Evolutionary conservation across 2,113 vertebrate genomes (phyloP).

Genomic region (Pandion haliaetus): DNA sequence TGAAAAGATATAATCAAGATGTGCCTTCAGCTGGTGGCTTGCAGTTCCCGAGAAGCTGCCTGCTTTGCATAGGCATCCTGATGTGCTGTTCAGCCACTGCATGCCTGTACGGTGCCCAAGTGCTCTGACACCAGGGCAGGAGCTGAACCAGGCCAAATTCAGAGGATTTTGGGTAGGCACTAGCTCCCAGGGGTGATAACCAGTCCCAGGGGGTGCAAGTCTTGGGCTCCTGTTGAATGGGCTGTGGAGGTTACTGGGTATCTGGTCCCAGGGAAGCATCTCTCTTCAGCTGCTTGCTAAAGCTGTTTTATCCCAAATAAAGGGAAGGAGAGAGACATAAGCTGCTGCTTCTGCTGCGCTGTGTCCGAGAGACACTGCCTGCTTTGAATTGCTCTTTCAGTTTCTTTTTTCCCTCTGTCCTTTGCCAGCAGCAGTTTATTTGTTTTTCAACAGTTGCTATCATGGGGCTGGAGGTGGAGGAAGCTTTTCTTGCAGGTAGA

Average conservation of each 20-base stretch:
- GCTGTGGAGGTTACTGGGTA: neutral
- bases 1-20: conserved; percentile 36
- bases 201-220: neutral
- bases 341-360: neutral
- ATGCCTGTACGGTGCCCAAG: rapidly evolving
- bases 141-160: neutral
- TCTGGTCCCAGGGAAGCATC: neutral
- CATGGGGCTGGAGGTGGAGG: neutral
- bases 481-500: neutral
- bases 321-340: neutral
- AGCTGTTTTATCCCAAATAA: neutral
- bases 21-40: neutral
- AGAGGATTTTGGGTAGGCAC: neutral
- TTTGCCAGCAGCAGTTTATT: neutral
- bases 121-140: neutral
- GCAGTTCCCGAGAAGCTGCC: neutral
- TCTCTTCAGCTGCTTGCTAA: neutral
- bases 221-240: neutral
- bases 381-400: neutral
- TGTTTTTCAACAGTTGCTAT: neutral
- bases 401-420: neutral
- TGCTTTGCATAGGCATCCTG: neutral
- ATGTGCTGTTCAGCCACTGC: neutral
- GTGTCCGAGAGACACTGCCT: rapidly evolving
- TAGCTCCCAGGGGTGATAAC: neutral